These are phyloP conservation scores for Thryonomys swinderianus DNA, from an alignment of 2,113 vertebrate species.

Conservation along the genomic window DNA sequence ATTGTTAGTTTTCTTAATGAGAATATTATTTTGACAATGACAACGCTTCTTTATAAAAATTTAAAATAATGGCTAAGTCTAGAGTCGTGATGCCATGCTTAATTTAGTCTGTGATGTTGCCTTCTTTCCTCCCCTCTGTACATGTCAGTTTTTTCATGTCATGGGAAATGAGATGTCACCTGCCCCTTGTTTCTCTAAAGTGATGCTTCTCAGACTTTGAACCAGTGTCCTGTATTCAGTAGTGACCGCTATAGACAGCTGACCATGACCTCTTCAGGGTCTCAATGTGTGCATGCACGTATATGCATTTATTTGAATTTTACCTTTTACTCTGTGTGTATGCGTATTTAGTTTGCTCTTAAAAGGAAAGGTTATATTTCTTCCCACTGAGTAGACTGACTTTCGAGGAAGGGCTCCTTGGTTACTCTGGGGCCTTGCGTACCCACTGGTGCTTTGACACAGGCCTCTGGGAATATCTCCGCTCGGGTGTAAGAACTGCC, in stretches of 20 bases:
- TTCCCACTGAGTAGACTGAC: not conserved
- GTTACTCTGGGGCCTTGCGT: not conserved
- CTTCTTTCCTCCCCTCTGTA: not conserved
- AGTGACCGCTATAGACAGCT: not conserved
- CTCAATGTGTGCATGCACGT: not conserved
- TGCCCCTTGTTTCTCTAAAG: conserved; percentile 39
- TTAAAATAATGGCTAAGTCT: not conserved
- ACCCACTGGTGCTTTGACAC: not conserved
- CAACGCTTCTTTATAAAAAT: not conserved
- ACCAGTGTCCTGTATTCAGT: not conserved
- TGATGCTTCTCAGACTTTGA: conserved; percentile 2
- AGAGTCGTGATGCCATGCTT: not conserved
- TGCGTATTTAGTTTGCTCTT: not conserved
- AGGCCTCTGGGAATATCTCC: not conserved
- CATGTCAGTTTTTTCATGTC: not conserved
- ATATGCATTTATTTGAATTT: not conserved
- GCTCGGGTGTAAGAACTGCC: not conserved
- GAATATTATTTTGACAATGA: not conserved
- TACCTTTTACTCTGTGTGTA: not conserved
- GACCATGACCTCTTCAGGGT: not conserved
- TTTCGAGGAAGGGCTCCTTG: not conserved
- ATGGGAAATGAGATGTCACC: not conserved
- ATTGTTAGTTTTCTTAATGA: not conserved
- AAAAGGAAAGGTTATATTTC: not conserved
- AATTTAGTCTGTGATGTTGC: not conserved